Percentiles rank a stretch among this genome's conserved stretches.
These are phyloP conservation scores for Drosophila micromelanica DNA, from an alignment of 1,140 invertebrate genomes.

Conservation along the genomic window DNA sequence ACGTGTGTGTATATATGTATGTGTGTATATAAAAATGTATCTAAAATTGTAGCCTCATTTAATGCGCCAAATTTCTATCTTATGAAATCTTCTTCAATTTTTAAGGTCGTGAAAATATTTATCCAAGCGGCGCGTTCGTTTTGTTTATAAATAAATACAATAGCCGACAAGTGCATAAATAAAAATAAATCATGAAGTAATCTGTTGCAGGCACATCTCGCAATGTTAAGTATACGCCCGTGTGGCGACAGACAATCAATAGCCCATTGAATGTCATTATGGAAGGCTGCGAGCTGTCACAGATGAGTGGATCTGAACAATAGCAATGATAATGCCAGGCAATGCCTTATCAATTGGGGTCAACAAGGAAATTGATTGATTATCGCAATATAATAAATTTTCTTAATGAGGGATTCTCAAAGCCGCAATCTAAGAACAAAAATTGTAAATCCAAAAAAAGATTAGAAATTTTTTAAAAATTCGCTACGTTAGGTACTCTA, in stretches of 20 bases:
- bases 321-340: slow-evolving; percentile 48
- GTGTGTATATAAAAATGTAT: not conserved
- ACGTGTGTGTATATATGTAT: not conserved
- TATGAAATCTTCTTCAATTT: slow-evolving; percentile 33
- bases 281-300: slow-evolving; percentile 25
- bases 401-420: not conserved
- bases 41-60: slow-evolving; percentile 10
- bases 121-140: slow-evolving; percentile 4
- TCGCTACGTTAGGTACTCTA: no score
- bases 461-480: no score
- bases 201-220: slow-evolving; percentile 20
- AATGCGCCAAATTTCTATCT: slow-evolving; percentile 43
- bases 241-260: slow-evolving; percentile 2
- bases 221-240: slow-evolving; percentile 52
- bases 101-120: slow-evolving; percentile 67
- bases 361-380: slow-evolving; percentile 35
- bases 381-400: slow-evolving; percentile 12
- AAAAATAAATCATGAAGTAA: slow-evolving; percentile 58
- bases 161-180: slow-evolving; percentile 52
- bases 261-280: slow-evolving; percentile 10
- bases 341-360: slow-evolving; percentile 53
- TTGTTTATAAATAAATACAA: slow-evolving; percentile 64
- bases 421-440: not conserved
- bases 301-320: slow-evolving; percentile 19
- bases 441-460: not conserved